Base-by-base conservation (phyloP, 2,888 invertebrate genomes). In the Taenaris catops region DNA sequence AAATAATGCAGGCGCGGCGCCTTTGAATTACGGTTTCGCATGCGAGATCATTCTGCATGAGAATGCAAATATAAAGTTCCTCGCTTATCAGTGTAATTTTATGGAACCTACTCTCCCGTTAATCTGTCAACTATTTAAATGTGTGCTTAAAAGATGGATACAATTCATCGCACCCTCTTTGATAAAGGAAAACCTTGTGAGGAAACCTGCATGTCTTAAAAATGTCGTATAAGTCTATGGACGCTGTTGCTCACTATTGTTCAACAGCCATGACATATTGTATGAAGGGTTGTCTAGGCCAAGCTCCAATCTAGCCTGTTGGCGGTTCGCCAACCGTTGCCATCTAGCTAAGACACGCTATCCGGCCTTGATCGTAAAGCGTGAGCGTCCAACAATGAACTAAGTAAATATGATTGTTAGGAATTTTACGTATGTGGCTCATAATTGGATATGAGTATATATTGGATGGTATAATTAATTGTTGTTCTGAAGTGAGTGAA, bases 1-100 rank as follows among this genome's bases (percentile, higher is more conserved):
- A 43, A 42, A 49, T 47, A 47, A 50, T 48, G 46, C 45, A 45
- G 46, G 41, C 37, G 38, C 28, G 39, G 43, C 36, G 36, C 35
- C 24, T 34, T 32, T 25, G 34, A 45, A 25, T 40, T 31, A 40
- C 34, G 32, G 29, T 28, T 26, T 25, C 32, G 42, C 37, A 41
- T 38, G 40, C 44, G 44, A 42, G 44, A 25, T 34, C 34, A 44
- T 40, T 41, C 34, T 38, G 29, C 34, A 38, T 43, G 35, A 38
- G 25, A 39, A 39, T 39, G 35, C 38, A 39, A 35, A 32, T 31
- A 25, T 36, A 25, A 14, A 12, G 35, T 12, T 25, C 11, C 16
- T 17, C 8, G 18, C 24, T 38, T 35, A 35, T 31, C 24, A 27
- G 11, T 20, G 18, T 34, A n/a, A 28, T 29, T 17, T 27, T 25